Evolutionary conservation across 2,113 vertebrate species (phyloP).

Genomic region (Strix aluco): DNA sequence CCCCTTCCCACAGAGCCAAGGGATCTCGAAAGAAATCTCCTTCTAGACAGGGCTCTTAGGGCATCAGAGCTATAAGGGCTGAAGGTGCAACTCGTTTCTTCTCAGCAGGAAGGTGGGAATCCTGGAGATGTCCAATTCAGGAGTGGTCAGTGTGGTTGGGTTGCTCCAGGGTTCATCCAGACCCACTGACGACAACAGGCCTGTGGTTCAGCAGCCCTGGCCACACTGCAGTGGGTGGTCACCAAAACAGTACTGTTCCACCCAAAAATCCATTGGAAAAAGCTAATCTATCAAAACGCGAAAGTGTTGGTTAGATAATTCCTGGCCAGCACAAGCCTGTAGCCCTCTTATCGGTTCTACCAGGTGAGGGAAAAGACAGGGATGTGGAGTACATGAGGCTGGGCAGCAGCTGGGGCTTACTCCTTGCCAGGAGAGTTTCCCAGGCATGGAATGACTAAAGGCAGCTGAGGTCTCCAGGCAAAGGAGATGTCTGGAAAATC

Average conservation of each 20-base stretch:
- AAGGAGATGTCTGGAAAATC: slow-evolving; percentile 39
- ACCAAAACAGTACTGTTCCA: not conserved
- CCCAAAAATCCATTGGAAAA: not conserved
- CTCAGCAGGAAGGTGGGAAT: not conserved
- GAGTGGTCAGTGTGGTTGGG: not conserved
- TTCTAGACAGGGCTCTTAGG: not conserved
- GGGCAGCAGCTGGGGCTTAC: not conserved
- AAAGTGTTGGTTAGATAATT: not conserved
- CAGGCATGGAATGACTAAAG: slow-evolving; percentile 7
- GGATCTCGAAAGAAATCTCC: not conserved
- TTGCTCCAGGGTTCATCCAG: not conserved
- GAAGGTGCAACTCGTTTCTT: not conserved
- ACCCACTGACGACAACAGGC: not conserved
- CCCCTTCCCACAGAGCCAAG: not conserved
- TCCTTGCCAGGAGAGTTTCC: slow-evolving; percentile 25
- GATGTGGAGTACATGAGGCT: not conserved
- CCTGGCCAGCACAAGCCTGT: not conserved
- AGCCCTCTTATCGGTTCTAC: not conserved
- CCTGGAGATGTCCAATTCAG: not conserved
- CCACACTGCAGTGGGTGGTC: not conserved
- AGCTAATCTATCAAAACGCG: not conserved
- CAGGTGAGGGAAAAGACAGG: not conserved
- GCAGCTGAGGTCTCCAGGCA: not conserved
- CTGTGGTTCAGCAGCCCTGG: not conserved
- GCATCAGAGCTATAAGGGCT: not conserved